Conservation (phyloP, 2,888 invertebrate genomes). For the Andricus curvator region DNA sequence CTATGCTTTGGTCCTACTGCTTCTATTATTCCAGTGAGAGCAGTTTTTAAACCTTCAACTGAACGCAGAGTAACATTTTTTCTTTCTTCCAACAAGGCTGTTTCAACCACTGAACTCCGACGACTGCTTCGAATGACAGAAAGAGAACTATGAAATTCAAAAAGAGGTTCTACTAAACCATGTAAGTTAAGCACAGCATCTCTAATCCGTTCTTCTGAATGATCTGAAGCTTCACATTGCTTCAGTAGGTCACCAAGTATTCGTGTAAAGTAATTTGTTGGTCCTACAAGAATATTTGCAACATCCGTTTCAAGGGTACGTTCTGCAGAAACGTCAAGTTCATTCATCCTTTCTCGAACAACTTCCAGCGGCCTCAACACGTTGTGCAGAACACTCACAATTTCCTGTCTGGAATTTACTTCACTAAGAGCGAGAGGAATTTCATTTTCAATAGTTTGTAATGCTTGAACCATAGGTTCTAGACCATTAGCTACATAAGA, state of each 20-base stretch:
- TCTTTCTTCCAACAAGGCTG: slow-evolving; percentile 63
- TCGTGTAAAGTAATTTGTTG: slow-evolving; percentile 56
- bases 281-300: slow-evolving; percentile 60
- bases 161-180: slow-evolving; percentile 62
- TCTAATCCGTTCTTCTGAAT: slow-evolving; percentile 56
- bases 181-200: slow-evolving; percentile 57
- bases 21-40: slow-evolving; percentile 56
- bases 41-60: slow-evolving; percentile 61
- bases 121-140: slow-evolving; percentile 67
- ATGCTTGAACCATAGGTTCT: slow-evolving; percentile 49
- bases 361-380: slow-evolving; percentile 64
- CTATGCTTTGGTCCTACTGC: slow-evolving; percentile 39
- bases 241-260: slow-evolving; percentile 56
- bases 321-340: slow-evolving; percentile 57
- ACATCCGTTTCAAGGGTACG: slow-evolving; percentile 64
- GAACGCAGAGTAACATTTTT: slow-evolving; percentile 66
- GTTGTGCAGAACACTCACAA: slow-evolving; percentile 61
- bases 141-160: slow-evolving; percentile 68
- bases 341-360: slow-evolving; percentile 61
- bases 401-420: slow-evolving; percentile 59
- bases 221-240: slow-evolving; percentile 51
- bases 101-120: slow-evolving; percentile 61
- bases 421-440: slow-evolving; percentile 57
- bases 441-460: slow-evolving; percentile 58
- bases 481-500: slow-evolving; percentile 47